Base-by-base conservation (phyloP, 2,113 vertebrate genomes). In the Pantherophis guttatus region DNA sequence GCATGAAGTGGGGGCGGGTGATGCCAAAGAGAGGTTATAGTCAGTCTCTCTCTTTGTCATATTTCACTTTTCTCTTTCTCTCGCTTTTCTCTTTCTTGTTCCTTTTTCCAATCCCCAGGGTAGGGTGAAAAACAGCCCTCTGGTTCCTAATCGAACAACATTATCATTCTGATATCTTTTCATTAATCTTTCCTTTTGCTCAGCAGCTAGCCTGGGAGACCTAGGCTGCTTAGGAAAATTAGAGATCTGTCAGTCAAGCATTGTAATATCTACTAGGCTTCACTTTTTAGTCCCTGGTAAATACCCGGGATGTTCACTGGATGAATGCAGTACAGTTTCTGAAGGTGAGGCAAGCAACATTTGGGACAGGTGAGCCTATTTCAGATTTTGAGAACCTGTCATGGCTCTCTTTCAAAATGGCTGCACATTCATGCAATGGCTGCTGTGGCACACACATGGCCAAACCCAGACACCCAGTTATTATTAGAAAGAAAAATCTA, bases 101-200 rank as follows among this genome's bases (percentile, higher is more conserved):
- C 81, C 92, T 92, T 91, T 57, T 94, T 90, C 94, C 92, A 93
- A 39, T 96, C 95, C 96, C 91, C 33, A 93, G 48, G 85, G 55
- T 52, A 19, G 17, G 48, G 24, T n/a, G 70, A 48, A 86, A 58
- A 91, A 81, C 95, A 96, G 94, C 96, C 96, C 96, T 95, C 96
- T 97, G 90, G 97, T 97, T 97, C 96, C 96, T 97, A 98, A 98
- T 98, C 96, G 97, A 97, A 97, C 88, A 97, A 98, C 97, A 98
- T 98, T 98, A 98, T 98, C 96, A 96, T 96, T 96, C 94, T 98
- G 98, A 98, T 98, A 97, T 97, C 97, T 98, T 98, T 98, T 98
- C 98, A 99, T 99, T 98, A 98, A 99, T 99, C 98, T 98, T 94
- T 93, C 19, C 94, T 95, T 96, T 95, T 97, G 92, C 96, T 97